Conservation (phyloP, 1,140 invertebrate species). For the Centruroides sculpturatus region DNA sequence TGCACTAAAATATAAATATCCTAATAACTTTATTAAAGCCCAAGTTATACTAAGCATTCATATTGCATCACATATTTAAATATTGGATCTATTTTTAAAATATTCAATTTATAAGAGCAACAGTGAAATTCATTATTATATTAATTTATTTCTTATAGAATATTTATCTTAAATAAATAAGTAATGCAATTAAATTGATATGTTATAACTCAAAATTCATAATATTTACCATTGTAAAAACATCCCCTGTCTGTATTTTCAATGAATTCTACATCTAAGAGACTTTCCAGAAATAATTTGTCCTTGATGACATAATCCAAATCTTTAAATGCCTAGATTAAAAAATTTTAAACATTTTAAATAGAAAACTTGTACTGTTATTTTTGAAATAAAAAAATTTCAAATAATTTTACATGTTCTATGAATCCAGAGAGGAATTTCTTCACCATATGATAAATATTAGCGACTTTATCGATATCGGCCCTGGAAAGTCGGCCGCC, state of each 20-base stretch:
- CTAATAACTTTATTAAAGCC: too few species aligned
- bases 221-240: conserved; percentile 61
- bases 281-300: conserved; percentile 51
- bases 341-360: conserved; percentile 11
- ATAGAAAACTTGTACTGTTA: neutral
- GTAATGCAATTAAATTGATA: too few species aligned
- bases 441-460: conserved; percentile 55
- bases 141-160: too few species aligned
- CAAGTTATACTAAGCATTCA: too few species aligned
- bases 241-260: conserved; percentile 52
- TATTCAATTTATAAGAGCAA: too few species aligned
- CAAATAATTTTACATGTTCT: conserved; percentile 48
- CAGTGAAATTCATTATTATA: too few species aligned
- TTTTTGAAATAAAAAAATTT: too few species aligned
- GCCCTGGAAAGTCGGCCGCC: conserved; percentile 21
- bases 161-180: too few species aligned
- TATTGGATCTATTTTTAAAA: too few species aligned
- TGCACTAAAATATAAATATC: too few species aligned
- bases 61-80: too few species aligned
- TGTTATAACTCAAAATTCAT: too few species aligned
- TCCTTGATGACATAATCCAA: conserved; percentile 67
- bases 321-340: conserved; percentile 47
- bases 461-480: conserved; percentile 33
- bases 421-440: conserved; percentile 61
- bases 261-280: conserved; percentile 59